Conservation (phyloP, 2,888 invertebrate species). For the Eupithecia dodoneata region DNA sequence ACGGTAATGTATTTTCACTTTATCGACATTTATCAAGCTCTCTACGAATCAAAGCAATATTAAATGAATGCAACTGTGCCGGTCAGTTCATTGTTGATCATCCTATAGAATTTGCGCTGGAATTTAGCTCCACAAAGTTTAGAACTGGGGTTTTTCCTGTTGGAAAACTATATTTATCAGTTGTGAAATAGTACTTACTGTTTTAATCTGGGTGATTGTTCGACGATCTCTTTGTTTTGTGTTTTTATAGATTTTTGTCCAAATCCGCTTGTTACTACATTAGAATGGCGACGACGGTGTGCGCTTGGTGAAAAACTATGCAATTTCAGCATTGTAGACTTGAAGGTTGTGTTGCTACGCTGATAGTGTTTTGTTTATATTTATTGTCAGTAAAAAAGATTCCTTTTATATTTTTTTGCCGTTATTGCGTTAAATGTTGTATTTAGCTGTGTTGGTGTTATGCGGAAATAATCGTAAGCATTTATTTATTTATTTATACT, state of each 20-base stretch:
- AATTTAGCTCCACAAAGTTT: not conserved
- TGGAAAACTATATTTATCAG: not conserved
- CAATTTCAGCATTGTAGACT: not conserved
- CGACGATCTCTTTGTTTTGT: not conserved
- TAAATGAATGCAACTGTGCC: slow-evolving; percentile 46
- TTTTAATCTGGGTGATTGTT: not conserved
- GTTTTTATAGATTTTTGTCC: not conserved
- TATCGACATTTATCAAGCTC: slow-evolving; percentile 35
- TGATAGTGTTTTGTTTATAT: not conserved
- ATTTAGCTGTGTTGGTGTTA: slow-evolving; percentile 50
- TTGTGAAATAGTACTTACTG: not conserved
- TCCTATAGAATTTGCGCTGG: slow-evolving; percentile 15
- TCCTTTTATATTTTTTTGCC: not conserved
- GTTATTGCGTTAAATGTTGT: slow-evolving; percentile 52
- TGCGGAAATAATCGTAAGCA: slow-evolving; percentile 25
- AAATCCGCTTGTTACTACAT: not conserved
- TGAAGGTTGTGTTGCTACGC: not conserved
- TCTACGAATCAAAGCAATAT: slow-evolving; percentile 56
- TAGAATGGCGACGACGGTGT: not conserved
- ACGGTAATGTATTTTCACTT: slow-evolving; percentile 20
- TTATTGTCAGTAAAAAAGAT: slow-evolving; percentile 4
- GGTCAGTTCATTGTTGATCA: slow-evolving; percentile 32
- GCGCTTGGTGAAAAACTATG: not conserved
- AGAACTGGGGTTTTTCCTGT: not conserved
- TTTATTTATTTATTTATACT: too few species aligned